Evolutionary conservation across 2,113 vertebrate genomes (phyloP).

Genomic region (Mixornis gularis): DNA sequence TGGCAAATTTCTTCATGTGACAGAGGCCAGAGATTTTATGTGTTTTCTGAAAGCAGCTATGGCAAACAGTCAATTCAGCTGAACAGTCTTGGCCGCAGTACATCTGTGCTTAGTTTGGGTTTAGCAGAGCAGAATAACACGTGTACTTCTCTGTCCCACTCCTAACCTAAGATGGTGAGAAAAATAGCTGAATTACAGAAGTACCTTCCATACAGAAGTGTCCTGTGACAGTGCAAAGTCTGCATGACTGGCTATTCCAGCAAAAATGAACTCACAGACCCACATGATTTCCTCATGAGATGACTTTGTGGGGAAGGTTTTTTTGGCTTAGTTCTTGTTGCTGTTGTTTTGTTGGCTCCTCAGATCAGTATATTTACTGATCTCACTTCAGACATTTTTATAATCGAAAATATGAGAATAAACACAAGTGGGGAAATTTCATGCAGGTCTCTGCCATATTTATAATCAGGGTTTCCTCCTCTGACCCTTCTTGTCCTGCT

Average conservation of each 20-base stretch:
- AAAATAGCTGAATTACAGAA: conserved; percentile 52
- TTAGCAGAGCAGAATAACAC: conserved; percentile 39
- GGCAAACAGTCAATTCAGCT: conserved; percentile 32
- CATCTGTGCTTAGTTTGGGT: conserved; percentile 46
- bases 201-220: conserved; percentile 29
- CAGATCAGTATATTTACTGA: neutral
- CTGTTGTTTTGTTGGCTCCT: neutral
- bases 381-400: neutral
- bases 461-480: neutral
- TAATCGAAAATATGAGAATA: neutral
- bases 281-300: conserved; percentile 5
- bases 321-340: neutral
- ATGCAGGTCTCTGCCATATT: neutral
- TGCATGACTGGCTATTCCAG: conserved; percentile 5
- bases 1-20: neutral
- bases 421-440: neutral
- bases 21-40: neutral
- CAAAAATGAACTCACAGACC: conserved; percentile 7
- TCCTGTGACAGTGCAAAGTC: conserved; percentile 28
- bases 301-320: neutral
- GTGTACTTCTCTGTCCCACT: conserved; percentile 9
- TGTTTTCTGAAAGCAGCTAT: conserved; percentile 19
- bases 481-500: neutral
- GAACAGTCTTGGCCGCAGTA: neutral
- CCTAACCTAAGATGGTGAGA: conserved; percentile 16